A percentile compares a stretch with the other conserved stretches of the same genome.
phyloP scores from a whole-genome alignment of 2,797 vertebrate species.

The Eulemur coronatus region DNA sequence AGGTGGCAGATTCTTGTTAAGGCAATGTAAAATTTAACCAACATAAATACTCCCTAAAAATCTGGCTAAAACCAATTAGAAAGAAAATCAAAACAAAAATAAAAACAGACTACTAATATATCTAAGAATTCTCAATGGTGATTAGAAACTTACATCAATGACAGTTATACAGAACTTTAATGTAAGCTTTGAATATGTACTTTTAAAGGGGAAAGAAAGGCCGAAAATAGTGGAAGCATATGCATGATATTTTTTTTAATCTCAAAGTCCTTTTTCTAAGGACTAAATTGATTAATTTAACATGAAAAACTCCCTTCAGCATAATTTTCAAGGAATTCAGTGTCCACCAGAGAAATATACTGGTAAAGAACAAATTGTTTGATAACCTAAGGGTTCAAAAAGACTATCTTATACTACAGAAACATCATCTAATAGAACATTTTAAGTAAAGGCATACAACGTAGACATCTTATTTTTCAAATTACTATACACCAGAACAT shows the following conservation, averaged over 20 bases:
- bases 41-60: constrained; percentile 62
- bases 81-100: constrained; percentile 61
- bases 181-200: not conserved
- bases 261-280: constrained; percentile 1
- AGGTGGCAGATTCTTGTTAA: constrained; percentile 24
- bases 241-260: not conserved
- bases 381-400: constrained; percentile 41
- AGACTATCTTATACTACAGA: not conserved
- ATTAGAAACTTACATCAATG: constrained; percentile 15
- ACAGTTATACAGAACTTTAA: constrained; percentile 17
- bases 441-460: constrained; percentile 2
- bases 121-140: constrained; percentile 52
- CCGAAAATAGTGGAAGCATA: not conserved
- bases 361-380: not conserved
- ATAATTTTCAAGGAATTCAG: constrained; percentile 38
- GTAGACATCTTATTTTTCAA: not conserved
- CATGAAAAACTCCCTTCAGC: constrained; percentile 5
- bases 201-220: not conserved
- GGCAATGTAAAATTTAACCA: constrained; percentile 64
- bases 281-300: constrained; percentile 37
- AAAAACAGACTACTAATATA: constrained; percentile 38
- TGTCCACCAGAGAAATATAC: not conserved
- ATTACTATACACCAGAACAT: not conserved
- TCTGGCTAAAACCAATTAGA: constrained; percentile 59
- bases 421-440: not conserved